Base-by-base conservation (phyloP, 2,888 invertebrate species). In the Eubasilissa splendida region DNA sequence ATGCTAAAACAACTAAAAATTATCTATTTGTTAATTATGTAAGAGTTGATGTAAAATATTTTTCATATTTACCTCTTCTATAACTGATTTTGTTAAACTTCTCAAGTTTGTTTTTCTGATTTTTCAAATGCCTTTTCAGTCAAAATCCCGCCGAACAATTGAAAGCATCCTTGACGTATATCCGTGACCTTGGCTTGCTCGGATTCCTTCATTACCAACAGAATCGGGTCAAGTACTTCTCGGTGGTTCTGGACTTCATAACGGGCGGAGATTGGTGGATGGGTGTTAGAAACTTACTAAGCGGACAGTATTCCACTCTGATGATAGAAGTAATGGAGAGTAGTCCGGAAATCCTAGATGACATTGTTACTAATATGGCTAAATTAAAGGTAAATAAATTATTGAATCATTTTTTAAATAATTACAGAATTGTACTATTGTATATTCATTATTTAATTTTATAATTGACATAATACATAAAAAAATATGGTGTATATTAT, bases 231-330 rank as follows among this genome's bases (percentile, higher is more conserved):
- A 86, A 87, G 76, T 87, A 89, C 80, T 88, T 88, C 80, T 85
- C 86, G 59, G 84, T 90, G 4, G 85, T 90, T 0, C 79, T 89
- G 0, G 86, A 86, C 50, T 90, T 90, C 85, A 85, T 90, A 1
- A 84, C 88, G 0, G 90, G 90, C 0, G 87, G 85, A 0, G 86
- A 90, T 81, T 91, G 91, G 91, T 91, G 90, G 90, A 82, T 58
- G 1, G 85, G 85, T 0, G 84, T 90, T 12, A 86, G 86, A 42
- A 58, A 83, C 0, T 73, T 88, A 22, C 90, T 90, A 83, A 85
- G 84, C 11, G 90, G 90, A 50, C 86, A 88, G 0, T 85, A 87
- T 53, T 86, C 88, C 1, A 84, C 50, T 0, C 85, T 84, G 52
- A 88, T 91, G 84, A 87, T 90, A 53, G 85, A 87, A 1, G 83